Conservation (phyloP, 2,888 invertebrate genomes). For the Sturmia bella region DNA sequence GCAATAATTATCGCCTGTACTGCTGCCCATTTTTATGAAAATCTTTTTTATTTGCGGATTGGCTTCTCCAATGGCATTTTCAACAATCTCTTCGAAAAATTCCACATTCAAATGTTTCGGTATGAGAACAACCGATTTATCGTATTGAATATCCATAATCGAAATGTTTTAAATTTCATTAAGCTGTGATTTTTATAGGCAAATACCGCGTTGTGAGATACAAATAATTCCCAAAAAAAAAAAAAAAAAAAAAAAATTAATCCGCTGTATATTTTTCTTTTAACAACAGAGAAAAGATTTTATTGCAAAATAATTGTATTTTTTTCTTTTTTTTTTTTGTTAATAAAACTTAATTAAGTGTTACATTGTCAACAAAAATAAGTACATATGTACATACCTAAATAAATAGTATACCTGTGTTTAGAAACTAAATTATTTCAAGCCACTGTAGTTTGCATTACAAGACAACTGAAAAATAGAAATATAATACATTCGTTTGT, state of each 20-base stretch:
- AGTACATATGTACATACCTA: background rate
- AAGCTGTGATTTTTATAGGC: background rate
- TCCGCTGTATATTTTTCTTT: background rate
- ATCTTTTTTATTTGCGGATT: constrained; percentile 58
- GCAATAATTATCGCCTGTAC: constrained; percentile 72
- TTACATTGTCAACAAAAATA: constrained; percentile 32
- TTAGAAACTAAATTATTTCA: constrained; percentile 17
- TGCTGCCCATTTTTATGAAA: constrained; percentile 67
- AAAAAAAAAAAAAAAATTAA: constrained; percentile 33
- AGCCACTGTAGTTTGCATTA: background rate
- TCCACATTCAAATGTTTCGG: constrained; percentile 57
- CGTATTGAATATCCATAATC: constrained; percentile 64
- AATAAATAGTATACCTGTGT: background rate
- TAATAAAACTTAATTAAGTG: constrained; percentile 34
- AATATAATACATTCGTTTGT: no score
- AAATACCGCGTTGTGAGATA: no score
- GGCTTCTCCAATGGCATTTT: constrained; percentile 64
- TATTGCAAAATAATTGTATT: constrained; percentile 3
- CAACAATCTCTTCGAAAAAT: constrained; percentile 70
- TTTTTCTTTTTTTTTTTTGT: constrained; percentile 9
- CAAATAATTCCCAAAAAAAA: background rate
- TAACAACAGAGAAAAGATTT: constrained; percentile 12
- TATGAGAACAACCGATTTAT: constrained; percentile 58
- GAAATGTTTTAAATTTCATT: constrained; percentile 3
- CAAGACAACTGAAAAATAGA: no score